A percentile compares a stretch with the other conserved stretches of the same genome.
Evolutionary conservation across 2,113 vertebrate species (phyloP).

Genomic region (Tapirus terrestris): DNA sequence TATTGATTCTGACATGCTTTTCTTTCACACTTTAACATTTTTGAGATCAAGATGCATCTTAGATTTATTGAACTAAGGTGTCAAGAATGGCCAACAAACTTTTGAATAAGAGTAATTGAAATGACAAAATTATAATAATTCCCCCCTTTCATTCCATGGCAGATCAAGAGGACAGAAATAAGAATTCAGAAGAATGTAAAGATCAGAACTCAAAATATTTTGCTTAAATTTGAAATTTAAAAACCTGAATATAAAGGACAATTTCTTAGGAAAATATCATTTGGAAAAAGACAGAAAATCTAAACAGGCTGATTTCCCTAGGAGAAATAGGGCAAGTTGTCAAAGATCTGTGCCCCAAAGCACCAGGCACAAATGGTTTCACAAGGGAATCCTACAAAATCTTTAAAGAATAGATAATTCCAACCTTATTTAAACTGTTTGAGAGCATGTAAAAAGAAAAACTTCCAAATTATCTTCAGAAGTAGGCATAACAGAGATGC

Average conservation of each 20-base stretch:
- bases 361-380: background rate
- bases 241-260: background rate
- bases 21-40: background rate
- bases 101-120: background rate
- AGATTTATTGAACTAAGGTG: background rate
- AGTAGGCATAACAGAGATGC: background rate
- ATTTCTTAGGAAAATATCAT: background rate
- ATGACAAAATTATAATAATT: background rate
- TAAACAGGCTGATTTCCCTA: background rate
- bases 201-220: background rate
- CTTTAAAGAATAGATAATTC: background rate
- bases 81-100: background rate
- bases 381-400: background rate
- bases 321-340: background rate
- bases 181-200: background rate
- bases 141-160: background rate
- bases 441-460: background rate
- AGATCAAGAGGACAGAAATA: background rate
- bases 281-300: background rate
- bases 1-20: background rate
- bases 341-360: background rate
- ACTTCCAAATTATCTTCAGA: background rate
- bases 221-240: background rate
- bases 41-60: background rate
- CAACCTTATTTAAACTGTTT: background rate